Evolutionary conservation across 2,113 vertebrate species (phyloP), one percentile per base, ranked within the genome.

Genomic region (Dasyornis broadbenti): DNA sequence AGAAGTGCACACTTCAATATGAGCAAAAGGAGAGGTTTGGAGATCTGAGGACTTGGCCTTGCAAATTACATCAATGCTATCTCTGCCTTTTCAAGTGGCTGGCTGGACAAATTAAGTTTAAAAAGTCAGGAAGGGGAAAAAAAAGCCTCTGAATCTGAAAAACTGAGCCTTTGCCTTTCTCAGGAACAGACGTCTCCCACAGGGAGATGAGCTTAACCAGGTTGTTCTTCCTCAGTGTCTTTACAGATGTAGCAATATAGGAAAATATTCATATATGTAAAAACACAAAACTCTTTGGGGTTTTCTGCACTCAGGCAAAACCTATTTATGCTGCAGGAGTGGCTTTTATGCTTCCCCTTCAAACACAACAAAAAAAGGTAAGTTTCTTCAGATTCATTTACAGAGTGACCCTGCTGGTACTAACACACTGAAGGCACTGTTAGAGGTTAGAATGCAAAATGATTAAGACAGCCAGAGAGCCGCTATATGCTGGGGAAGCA

Each of bases 1-100:
- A 81, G 39, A 31, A 2, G 1, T 33, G 11, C 4, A 13, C 1
- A 0, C 19, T 47, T 56, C 53, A 27, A 28, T 0, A 0, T 11
- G 33, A 42, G 42, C 42, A 63, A 65, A 49, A 40, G 5, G 3
- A 49, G 40, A 81, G 9, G 5, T 49, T 42, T 77, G 33, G 30
- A 35, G 22, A 42, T 28, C 60, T 53, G 39, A 77, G 42, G 13
- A 59, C 23, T 27, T 1, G 0, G 20, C 21, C 19, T 86, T 71
- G 10, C 21, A 53, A 27, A 45, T 39, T 20, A 57, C 27, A 30
- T 79, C 63, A 20, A 28, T 42, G 23, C 12, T 60, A 17, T 27
- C 56, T 78, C 57, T 5, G 7, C 8, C 68, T 7, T 77, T 26
- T 31, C 28, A 52, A 56, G 40, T 27, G 31, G 7, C 17, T 71